Percentiles rank a stretch among this genome's conserved stretches.
These are phyloP conservation scores for Pseudomyrmex flavicornis DNA, from an alignment of 1,140 invertebrate species.

Conservation along the genomic window DNA sequence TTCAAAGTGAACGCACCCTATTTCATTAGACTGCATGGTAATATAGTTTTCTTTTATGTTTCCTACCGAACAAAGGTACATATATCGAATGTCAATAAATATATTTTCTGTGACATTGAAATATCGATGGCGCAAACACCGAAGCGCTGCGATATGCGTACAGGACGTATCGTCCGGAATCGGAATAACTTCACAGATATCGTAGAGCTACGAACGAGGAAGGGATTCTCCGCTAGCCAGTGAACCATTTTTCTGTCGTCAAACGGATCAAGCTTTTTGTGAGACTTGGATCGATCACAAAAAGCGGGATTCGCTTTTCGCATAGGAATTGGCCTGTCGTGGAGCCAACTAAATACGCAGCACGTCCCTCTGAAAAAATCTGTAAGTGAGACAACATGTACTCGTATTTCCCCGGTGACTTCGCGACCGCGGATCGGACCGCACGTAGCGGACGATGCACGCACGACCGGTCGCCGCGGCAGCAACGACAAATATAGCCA, in stretches of 20 bases:
- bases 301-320: constrained; percentile 86
- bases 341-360: constrained; percentile 63
- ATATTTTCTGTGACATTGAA: background rate
- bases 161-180: background rate
- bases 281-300: constrained; percentile 85
- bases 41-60: background rate
- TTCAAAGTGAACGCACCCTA: no score
- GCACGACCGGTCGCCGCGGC: constrained; percentile 57
- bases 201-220: constrained; percentile 71
- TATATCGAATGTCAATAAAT: background rate
- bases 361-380: constrained; percentile 70
- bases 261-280: constrained; percentile 86
- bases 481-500: background rate
- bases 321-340: constrained; percentile 82
- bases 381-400: constrained; percentile 71
- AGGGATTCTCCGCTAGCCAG: constrained; percentile 76
- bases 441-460: constrained; percentile 66
- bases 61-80: background rate
- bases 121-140: constrained; percentile 1
- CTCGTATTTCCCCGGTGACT: constrained; percentile 53
- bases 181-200: constrained; percentile 54
- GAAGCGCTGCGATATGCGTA: background rate
- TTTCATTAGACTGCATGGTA: no score
- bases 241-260: constrained; percentile 84
- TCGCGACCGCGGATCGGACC: constrained; percentile 20